A percentile compares a stretch with the other conserved stretches of the same genome.
These are phyloP conservation scores for Griposia aprilina DNA, from an alignment of 2,888 invertebrate genomes.

Conservation along the genomic window DNA sequence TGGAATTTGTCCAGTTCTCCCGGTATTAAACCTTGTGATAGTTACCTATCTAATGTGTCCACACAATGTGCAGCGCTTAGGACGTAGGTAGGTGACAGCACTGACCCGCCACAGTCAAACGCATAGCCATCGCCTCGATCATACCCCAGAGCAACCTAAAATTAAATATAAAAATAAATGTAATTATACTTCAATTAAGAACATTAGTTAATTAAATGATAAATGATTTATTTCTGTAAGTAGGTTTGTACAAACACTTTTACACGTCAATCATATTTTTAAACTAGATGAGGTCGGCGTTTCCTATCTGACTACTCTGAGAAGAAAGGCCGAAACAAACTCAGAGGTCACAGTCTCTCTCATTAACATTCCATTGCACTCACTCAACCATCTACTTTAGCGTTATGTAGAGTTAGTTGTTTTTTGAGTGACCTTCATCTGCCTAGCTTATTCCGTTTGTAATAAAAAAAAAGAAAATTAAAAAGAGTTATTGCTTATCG, in stretches of 20 bases:
- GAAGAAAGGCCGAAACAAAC: too few species aligned
- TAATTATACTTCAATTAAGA: neutral
- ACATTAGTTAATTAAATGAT: neutral
- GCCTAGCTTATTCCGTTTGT: neutral
- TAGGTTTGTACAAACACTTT: too few species aligned
- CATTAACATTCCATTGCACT: neutral
- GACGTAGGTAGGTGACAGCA: conserved; percentile 80
- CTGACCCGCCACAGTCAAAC: conserved; percentile 85
- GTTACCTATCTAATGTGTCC: conserved; percentile 80
- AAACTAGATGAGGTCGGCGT: too few species aligned
- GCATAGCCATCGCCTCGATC: conserved; percentile 75
- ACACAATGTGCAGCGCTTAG: conserved; percentile 87
- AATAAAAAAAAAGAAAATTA: neutral
- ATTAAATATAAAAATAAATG: conserved; percentile 15
- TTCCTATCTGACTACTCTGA: too few species aligned
- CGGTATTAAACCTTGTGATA: neutral
- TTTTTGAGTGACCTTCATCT: neutral
- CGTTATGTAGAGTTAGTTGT: neutral
- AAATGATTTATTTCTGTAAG: too few species aligned
- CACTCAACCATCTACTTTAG: neutral
- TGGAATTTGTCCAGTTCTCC: neutral
- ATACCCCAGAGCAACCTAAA: conserved; percentile 84
- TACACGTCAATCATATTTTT: too few species aligned
- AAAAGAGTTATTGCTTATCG: neutral
- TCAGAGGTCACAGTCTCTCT: too few species aligned